A percentile compares a stretch with the other conserved stretches of the same genome.
phyloP scores from a whole-genome alignment of 2,888 invertebrate species.

The Idaea biselata region DNA sequence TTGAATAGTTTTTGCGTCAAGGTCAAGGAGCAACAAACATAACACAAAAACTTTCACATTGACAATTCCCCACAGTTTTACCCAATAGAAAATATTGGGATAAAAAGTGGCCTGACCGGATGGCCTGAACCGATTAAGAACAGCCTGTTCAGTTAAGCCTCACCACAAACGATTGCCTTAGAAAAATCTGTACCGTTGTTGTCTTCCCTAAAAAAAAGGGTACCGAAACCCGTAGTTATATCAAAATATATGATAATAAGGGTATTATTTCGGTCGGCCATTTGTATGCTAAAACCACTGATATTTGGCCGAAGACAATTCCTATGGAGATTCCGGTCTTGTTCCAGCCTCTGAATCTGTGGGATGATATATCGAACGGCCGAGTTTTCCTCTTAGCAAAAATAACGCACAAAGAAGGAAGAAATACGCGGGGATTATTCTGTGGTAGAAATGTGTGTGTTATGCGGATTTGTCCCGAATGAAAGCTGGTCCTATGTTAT shows the following conservation, averaged over 20 bases:
- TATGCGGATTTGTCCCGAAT: constrained; percentile 36
- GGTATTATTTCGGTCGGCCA: constrained; percentile 74
- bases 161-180: constrained; percentile 36
- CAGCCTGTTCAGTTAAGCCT: too few species aligned
- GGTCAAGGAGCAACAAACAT: too few species aligned
- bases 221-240: constrained; percentile 45
- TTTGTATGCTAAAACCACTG: constrained; percentile 77
- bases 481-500: constrained; percentile 17
- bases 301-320: constrained; percentile 76
- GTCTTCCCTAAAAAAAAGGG: constrained; percentile 50
- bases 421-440: constrained; percentile 41
- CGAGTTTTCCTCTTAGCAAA: constrained; percentile 53
- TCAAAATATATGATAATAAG: constrained; percentile 70
- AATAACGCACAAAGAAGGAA: constrained; percentile 48
- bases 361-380: constrained; percentile 64
- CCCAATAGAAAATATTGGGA: too few species aligned
- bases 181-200: constrained; percentile 44
- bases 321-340: constrained; percentile 77
- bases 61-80: too few species aligned
- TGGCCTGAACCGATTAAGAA: too few species aligned
- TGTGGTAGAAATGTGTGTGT: constrained; percentile 43
- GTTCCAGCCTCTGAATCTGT: constrained; percentile 73
- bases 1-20: too few species aligned
- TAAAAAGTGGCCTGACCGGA: too few species aligned
- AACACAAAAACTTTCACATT: too few species aligned